Conservation (phyloP, 2,797 vertebrate genomes). For the Macroramphosus scolopax region DNA sequence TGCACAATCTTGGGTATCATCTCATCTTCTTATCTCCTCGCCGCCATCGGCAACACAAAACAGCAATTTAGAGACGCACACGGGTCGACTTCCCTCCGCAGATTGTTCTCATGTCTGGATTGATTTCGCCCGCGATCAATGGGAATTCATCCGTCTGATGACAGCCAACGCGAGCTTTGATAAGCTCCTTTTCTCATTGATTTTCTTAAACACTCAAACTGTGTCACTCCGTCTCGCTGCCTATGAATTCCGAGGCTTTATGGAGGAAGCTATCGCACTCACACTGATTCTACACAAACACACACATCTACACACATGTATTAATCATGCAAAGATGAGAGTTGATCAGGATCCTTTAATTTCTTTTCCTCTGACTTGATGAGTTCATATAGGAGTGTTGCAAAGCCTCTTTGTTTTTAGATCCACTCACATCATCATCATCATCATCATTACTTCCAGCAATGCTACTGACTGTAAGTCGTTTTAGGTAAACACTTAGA, state of each 20-base stretch:
- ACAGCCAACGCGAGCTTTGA: slow-evolving; percentile 28
- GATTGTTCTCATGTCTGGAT: slow-evolving; percentile 21
- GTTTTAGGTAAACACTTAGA: too few relatives aligned
- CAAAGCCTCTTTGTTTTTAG: too few relatives aligned
- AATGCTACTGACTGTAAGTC: too few relatives aligned
- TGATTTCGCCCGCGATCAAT: slow-evolving; percentile 45
- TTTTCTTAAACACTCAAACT: slow-evolving; percentile 29
- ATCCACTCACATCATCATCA: too few relatives aligned
- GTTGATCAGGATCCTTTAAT: too few relatives aligned
- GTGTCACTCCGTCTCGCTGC: slow-evolving; percentile 26
- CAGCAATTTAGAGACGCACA: slow-evolving; percentile 5
- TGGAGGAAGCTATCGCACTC: too few relatives aligned
- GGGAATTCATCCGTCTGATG: slow-evolving; percentile 48
- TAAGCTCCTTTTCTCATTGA: slow-evolving; percentile 39
- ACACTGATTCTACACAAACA: not conserved
- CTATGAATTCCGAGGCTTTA: not conserved
- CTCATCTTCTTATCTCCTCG: not conserved
- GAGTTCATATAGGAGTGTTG: too few relatives aligned
- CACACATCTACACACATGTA: not conserved
- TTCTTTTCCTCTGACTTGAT: too few relatives aligned
- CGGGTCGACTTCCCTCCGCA: slow-evolving; percentile 15
- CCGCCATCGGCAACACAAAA: not conserved
- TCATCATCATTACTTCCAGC: too few relatives aligned
- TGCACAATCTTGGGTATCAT: too few relatives aligned
- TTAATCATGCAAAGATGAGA: too few relatives aligned